These are phyloP conservation scores for Hypomesus transpacificus DNA, from an alignment of 2,113 vertebrate genomes.

Conservation along the genomic window DNA sequence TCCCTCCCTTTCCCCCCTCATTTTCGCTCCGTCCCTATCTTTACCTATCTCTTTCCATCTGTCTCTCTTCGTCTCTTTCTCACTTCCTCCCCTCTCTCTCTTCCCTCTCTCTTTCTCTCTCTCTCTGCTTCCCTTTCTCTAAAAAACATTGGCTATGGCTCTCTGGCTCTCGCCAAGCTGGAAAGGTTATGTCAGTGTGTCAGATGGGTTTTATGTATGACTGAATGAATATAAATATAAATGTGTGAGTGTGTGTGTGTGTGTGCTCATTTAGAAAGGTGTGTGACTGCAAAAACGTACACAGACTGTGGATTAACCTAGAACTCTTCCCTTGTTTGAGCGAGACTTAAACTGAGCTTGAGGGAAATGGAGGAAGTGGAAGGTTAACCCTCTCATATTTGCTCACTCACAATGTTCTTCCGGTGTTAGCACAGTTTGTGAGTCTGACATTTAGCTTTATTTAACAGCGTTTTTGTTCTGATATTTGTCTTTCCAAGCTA, in stretches of 20 bases:
- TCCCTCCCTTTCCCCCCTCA: slow-evolving; percentile 7
- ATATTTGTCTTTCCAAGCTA: not conserved
- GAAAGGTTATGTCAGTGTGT: too few species aligned
- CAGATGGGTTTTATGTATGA: too few species aligned
- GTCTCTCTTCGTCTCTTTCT: too few species aligned
- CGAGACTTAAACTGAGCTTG: not conserved
- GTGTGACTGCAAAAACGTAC: not conserved
- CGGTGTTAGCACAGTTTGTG: too few species aligned
- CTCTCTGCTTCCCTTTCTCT: too few species aligned
- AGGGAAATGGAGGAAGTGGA: not conserved
- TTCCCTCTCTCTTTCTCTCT: too few species aligned
- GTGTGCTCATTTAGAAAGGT: not conserved
- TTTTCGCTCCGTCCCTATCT: not conserved
- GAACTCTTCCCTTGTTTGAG: not conserved
- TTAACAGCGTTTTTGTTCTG: not conserved
- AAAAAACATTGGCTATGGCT: too few species aligned
- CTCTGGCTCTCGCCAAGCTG: too few species aligned
- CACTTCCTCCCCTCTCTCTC: too few species aligned
- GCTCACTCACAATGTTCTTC: not conserved
- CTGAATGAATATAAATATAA: too few species aligned
- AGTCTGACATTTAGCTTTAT: too few species aligned
- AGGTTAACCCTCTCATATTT: slow-evolving; percentile 1
- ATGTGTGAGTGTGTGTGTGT: slow-evolving; percentile 1
- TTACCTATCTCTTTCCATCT: too few species aligned
- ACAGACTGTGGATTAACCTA: not conserved